Evolutionary conservation across 2,797 vertebrate genomes (phyloP), one percentile per base, ranked within the genome.

Genomic region (Scleropages formosus): DNA sequence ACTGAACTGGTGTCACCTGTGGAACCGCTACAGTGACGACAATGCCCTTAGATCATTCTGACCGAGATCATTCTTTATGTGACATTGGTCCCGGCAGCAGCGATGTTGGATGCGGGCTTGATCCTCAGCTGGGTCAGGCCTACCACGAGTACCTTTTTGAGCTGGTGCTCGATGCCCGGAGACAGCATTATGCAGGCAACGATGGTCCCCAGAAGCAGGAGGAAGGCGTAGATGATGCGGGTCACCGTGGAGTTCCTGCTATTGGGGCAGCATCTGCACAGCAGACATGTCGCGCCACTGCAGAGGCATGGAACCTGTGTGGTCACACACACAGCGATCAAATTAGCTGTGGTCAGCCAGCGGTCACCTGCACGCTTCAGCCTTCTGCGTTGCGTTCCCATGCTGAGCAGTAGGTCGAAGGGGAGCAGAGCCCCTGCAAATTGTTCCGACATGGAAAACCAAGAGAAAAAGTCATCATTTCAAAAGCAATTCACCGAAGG

Each of bases 161-260:
- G 91, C 78, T 94, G 92, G 7, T 85, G 81, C 46, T 96, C 93
- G 75, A 96, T 87, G 9, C 91, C 92, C 0, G 94, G 94, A 0
- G 85, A 89, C 82, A 94, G 87, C 96, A 98, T 97, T 80, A 98
- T 84, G 75, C 91, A 94, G 78, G 93, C 93, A 0, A 96, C 78
- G 0, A 88, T 3, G 13, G 96, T 95, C 10, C 94, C 93, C 51
- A 98, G 86, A 76, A 98, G 72, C 77, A 98, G 85, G 73, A 96
- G 90, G 77, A 80, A 89, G 79, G 96, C 94, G 46, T 98, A 98
- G 82, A 95, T 87, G 60, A 98, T 79, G 4, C 96, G 93, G 0
- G 96, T 98, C 83, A 96, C 86, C 0, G 91, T 94, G 65, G 96
- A 97, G 79, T 94, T 97, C 84, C 91, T 93, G 87, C 82, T 89